Evolutionary conservation across 2,797 vertebrate species (phyloP).

Genomic region (Clamator glandarius): DNA sequence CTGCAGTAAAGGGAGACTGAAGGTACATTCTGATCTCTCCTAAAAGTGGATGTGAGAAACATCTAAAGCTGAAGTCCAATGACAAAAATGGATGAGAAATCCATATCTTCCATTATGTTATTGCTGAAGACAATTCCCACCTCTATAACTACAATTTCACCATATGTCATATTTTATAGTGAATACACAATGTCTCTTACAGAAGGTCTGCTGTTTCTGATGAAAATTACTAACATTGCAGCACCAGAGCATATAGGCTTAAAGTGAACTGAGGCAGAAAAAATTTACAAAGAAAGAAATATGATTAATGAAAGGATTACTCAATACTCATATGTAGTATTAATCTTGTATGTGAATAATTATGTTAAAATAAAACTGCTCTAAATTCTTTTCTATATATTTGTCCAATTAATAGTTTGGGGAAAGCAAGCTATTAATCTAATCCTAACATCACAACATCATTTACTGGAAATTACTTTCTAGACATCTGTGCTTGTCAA

Average conservation of each 20-base stretch:
- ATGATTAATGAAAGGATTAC: background rate
- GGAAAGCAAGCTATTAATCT: background rate
- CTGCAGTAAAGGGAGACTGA: background rate
- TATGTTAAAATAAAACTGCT: background rate
- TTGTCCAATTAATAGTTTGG: background rate
- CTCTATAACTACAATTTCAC: background rate
- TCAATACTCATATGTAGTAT: background rate
- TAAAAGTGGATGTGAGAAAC: background rate
- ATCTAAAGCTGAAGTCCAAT: background rate
- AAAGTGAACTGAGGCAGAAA: conserved; percentile 10
- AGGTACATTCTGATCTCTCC: background rate
- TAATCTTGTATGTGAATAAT: background rate
- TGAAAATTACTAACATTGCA: conserved; percentile 28
- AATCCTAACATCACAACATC: background rate
- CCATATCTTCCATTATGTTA: background rate
- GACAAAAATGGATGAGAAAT: background rate
- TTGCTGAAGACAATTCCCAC: background rate
- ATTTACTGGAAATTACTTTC: background rate
- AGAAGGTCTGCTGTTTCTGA: background rate
- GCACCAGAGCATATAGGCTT: background rate
- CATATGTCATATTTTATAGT: background rate
- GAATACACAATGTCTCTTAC: background rate
- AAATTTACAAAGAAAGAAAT: background rate
- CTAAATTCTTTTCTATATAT: background rate
- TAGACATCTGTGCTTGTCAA: background rate